A percentile compares a stretch with the other conserved stretches of the same genome.
Evolutionary conservation across 2,113 vertebrate species (phyloP).

Genomic region (Trichechus manatus): DNA sequence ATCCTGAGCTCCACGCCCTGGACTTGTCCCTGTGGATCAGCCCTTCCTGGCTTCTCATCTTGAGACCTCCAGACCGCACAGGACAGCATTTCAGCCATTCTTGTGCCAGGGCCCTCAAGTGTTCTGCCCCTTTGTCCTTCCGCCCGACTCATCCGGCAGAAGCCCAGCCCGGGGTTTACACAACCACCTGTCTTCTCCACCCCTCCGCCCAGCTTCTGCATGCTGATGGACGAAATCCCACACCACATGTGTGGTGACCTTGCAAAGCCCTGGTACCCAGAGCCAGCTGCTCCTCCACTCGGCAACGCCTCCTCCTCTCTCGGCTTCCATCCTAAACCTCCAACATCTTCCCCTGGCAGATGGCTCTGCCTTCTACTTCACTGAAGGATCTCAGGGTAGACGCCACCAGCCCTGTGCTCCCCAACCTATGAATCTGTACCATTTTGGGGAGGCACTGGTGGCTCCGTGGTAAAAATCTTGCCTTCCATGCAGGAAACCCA

Average conservation of each 20-base stretch:
- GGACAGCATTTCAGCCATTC: fast-evolving
- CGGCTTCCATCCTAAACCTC: not conserved
- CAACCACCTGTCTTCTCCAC: slow-evolving; percentile 62
- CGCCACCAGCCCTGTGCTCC: fast-evolving
- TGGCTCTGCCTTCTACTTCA: not conserved
- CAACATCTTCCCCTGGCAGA: not conserved
- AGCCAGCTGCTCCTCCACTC: not conserved
- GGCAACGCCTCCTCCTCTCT: not conserved
- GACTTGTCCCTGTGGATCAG: not conserved
- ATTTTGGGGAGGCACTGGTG: not conserved
- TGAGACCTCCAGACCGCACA: not conserved
- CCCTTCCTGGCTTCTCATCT: not conserved
- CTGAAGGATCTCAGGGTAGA: fast-evolving
- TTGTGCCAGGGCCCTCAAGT: not conserved
- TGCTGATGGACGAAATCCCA: not conserved
- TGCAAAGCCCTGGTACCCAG: not conserved
- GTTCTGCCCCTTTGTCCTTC: slow-evolving; percentile 51
- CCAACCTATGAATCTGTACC: not conserved
- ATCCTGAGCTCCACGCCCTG: not conserved
- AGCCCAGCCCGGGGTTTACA: not conserved
- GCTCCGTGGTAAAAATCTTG: not conserved
- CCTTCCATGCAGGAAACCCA: not conserved
- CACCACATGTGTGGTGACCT: not conserved
- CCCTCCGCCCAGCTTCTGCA: not conserved
- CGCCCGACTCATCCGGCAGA: slow-evolving; percentile 14